These are phyloP conservation scores for Chrysogorgia sp. DNA, from an alignment of 92 coral and sea anemone genomes.

Conservation along the genomic window DNA sequence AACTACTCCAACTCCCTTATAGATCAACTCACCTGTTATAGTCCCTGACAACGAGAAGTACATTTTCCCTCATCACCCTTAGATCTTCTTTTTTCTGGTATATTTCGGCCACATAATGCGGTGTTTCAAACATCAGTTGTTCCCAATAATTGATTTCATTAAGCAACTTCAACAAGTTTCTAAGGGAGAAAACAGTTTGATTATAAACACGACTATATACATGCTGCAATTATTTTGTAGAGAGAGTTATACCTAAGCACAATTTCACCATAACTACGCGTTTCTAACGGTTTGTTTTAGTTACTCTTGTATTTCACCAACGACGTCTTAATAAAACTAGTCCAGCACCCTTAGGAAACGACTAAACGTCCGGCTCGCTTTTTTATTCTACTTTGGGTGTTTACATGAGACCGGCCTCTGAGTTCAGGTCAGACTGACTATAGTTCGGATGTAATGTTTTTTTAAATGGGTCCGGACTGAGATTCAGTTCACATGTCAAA, in stretches of 20 bases:
- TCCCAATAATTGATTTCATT: slow-evolving; percentile 99
- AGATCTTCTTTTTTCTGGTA: slow-evolving; percentile 96
- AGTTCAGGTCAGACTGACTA: too few species aligned
- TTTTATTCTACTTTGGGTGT: too few species aligned
- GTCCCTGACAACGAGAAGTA: slow-evolving; percentile 96
- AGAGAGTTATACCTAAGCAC: not conserved
- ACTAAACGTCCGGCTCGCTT: too few species aligned
- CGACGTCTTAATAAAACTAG: too few species aligned
- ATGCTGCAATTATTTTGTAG: not conserved
- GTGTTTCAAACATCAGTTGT: slow-evolving; percentile 98
- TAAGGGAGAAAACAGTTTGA: slow-evolving; percentile 6
- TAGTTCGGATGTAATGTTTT: too few species aligned
- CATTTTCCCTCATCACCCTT: slow-evolving; percentile 89
- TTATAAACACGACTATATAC: not conserved
- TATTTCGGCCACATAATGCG: slow-evolving; percentile 97
- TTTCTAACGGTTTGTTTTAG: too few species aligned
- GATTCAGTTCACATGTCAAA: too few species aligned
- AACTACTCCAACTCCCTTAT: too few species aligned
- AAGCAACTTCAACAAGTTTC: slow-evolving; percentile 81
- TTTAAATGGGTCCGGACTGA: too few species aligned
- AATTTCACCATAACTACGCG: not conserved
- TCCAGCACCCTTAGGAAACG: too few species aligned
- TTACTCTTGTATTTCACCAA: too few species aligned
- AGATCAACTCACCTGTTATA: slow-evolving; percentile 74
- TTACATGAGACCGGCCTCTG: too few species aligned